Evolutionary conservation across 2,888 invertebrate genomes (phyloP).

Genomic region (Pachliopta kotzebuea): DNA sequence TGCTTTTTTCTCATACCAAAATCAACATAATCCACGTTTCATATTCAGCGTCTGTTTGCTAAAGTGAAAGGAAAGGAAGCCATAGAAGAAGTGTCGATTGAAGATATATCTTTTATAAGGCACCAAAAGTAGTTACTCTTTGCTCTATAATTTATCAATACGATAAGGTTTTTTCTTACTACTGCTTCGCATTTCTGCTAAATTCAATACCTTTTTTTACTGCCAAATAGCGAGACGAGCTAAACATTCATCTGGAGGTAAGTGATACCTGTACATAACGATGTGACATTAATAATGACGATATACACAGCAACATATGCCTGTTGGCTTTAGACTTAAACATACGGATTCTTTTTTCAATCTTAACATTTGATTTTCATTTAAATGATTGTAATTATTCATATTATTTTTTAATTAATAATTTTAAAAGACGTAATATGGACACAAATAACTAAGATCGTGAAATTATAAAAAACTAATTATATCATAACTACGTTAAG

Average conservation of each 20-base stretch:
- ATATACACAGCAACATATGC: no score
- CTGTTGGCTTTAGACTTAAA: no score
- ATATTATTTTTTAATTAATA: neutral
- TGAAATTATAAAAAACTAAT: no score
- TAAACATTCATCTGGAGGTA: no score
- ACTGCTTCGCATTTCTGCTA: neutral
- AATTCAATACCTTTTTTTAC: no score
- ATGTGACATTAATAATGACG: no score
- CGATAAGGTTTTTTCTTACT: neutral
- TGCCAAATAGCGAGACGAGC: no score
- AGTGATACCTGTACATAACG: no score
- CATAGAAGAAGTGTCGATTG: conserved; percentile 32
- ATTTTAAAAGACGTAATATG: neutral
- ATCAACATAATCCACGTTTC: conserved; percentile 65
- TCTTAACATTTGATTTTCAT: no score
- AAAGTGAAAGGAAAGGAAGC: conserved; percentile 44
- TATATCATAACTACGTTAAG: no score
- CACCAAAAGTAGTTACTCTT: neutral
- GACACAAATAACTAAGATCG: neutral
- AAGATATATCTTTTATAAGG: conserved; percentile 29
- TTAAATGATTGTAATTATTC: no score
- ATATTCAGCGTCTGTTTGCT: conserved; percentile 50
- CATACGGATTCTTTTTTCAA: no score
- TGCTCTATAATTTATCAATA: neutral
- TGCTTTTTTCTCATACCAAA: conserved; percentile 60